Evolutionary conservation across 2,113 vertebrate genomes (phyloP).

Genomic region (Centropus bengalensis): DNA sequence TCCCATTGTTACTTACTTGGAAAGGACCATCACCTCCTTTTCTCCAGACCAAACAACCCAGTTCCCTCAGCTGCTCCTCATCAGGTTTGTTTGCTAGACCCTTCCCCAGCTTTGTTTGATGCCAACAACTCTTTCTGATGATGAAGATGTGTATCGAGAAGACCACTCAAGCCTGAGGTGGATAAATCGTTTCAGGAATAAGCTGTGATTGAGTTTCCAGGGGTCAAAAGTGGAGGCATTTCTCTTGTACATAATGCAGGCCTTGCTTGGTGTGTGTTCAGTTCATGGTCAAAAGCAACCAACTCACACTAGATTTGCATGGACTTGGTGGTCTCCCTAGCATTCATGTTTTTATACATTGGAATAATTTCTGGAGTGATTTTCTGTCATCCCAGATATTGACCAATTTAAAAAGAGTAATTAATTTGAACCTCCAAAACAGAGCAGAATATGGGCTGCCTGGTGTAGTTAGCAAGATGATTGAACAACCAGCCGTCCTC

Average conservation of each 20-base stretch:
- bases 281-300: not conserved
- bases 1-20: too few species aligned
- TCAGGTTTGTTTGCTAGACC: too few species aligned
- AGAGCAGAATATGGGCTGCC: not conserved
- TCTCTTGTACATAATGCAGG: fast-evolving
- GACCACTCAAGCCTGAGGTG: fast-evolving
- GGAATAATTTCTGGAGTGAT: not conserved
- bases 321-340: not conserved
- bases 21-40: too few species aligned
- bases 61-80: too few species aligned
- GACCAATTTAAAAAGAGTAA: not conserved
- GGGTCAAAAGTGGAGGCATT: not conserved
- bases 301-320: not conserved
- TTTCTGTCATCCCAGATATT: not conserved
- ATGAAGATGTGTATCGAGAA: not conserved
- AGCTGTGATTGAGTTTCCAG: fast-evolving
- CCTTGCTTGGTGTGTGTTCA: not conserved
- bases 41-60: too few species aligned
- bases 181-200: not conserved
- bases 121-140: not conserved
- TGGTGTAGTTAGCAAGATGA: not conserved
- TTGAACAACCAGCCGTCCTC: not conserved
- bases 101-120: too few species aligned
- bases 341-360: not conserved
- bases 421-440: not conserved